Conservation (phyloP, 2,113 vertebrate genomes). For the Calypte anna region DNA sequence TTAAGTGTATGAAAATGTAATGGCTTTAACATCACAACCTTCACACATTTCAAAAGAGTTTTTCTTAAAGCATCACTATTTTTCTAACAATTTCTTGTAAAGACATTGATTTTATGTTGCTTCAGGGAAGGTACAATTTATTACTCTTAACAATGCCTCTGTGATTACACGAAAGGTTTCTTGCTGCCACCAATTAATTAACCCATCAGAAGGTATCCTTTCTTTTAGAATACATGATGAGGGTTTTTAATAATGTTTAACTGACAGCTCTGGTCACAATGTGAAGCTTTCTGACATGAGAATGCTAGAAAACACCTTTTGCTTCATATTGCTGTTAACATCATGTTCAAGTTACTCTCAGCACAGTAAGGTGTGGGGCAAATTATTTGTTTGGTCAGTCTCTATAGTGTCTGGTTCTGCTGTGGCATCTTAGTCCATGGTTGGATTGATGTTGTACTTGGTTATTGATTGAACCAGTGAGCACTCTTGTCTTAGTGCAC, state of each 20-base stretch:
- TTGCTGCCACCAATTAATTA: constrained; percentile 34
- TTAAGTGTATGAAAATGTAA: not conserved
- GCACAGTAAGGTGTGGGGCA: not conserved
- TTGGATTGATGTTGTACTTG: not conserved
- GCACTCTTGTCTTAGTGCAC: not conserved
- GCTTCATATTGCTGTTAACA: not conserved
- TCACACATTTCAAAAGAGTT: not conserved
- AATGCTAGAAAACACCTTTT: not conserved
- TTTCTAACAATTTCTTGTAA: constrained; percentile 22
- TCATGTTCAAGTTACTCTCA: not conserved
- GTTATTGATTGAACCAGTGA: not conserved
- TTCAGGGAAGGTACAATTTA: constrained; percentile 12
- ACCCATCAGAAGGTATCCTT: not conserved
- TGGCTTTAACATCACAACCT: not conserved
- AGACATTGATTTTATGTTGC: constrained; percentile 35
- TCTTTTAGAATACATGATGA: not conserved
- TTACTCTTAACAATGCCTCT: not conserved
- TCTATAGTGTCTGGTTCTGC: not conserved
- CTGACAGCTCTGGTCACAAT: not conserved
- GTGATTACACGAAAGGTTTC: not conserved
- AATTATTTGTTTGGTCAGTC: not conserved
- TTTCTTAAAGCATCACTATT: not conserved
- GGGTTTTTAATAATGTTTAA: not conserved
- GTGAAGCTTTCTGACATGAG: not conserved
- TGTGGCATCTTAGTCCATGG: not conserved